Evolutionary conservation across 2,113 vertebrate genomes (phyloP).

Genomic region (Vulpes vulpes): DNA sequence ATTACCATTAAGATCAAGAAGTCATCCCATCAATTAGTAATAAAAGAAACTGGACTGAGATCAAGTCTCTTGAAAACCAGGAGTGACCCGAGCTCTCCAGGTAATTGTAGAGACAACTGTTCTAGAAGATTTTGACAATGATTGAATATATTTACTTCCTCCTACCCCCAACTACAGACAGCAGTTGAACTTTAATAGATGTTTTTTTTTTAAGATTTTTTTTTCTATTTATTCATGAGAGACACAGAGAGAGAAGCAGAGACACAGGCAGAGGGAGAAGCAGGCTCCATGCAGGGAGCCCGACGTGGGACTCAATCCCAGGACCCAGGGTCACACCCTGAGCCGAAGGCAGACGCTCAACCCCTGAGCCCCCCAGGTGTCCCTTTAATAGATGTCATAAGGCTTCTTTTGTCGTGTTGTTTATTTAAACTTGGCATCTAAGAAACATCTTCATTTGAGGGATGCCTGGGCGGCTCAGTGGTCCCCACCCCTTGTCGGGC

Average conservation of each 20-base stretch:
- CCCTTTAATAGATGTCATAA: no score
- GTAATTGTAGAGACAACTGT: not conserved
- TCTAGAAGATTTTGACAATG: not conserved
- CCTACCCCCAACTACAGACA: not conserved
- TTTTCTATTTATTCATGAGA: no score
- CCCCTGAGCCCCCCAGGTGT: no score
- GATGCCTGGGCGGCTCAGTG: no score
- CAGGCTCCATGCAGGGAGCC: no score
- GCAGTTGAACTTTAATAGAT: not conserved
- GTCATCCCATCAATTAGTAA: not conserved
- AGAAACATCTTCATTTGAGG: not conserved
- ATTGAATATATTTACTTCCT: not conserved
- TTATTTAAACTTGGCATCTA: conserved; percentile 31
- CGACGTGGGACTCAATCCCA: no score
- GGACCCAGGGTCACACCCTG: no score
- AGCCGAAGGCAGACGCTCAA: no score
- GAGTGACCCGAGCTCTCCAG: not conserved
- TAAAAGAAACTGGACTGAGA: not conserved
- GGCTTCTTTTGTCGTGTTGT: not conserved
- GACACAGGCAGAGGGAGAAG: no score
- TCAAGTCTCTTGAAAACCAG: not conserved
- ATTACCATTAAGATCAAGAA: not conserved
- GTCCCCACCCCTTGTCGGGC: no score
- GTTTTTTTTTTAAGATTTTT: not conserved
- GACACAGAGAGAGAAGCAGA: no score